Base-by-base conservation (phyloP, 2,113 vertebrate species). In the Xiphias gladius region DNA sequence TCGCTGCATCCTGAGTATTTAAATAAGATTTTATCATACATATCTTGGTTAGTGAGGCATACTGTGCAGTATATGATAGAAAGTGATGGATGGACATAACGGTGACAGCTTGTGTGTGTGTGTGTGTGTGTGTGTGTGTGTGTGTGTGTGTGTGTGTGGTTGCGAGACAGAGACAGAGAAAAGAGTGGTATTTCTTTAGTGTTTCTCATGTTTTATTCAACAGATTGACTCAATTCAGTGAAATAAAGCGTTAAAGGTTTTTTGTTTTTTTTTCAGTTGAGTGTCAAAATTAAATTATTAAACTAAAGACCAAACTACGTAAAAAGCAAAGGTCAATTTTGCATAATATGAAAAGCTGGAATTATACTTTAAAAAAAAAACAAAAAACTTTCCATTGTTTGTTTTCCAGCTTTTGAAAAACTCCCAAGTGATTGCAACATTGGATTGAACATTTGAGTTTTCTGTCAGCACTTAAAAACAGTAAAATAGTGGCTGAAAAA, bases 161-260 rank as follows among this genome's bases (percentile, higher is more conserved):
- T 48, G 64, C 28, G 26, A 4, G 30, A 41, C 1, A 2, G 16
- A 55, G 16, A 55, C 26, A 48, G n/a, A 58, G 7, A 37, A 1
- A 35, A 6, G 20, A 30, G n/a, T 37, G 16, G 16, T 5, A 14
- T 55, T 58, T 59, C 55, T 39, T 28, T 1, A 20, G 28, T n/a
- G n/a, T n/a, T n/a, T n/a, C 46, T 88, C 80, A 46, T 64, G 68
- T 71, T 84, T 71, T 50, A 81, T 74, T 75, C 41, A 78, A 30
- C 20, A 48, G 24, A 62, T 67, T 55, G 24, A 2, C 68, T 80
- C 30, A 70, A 46, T 80, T 70, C 16, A 80, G 80, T 64, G 54
- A 76, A 80, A 63, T 30, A 28, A 62, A 35, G 32, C 41, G 65
- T 37, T 4, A 3, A 20, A 67, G 20, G 22, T 6, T 35, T 50